phyloP scores from a whole-genome alignment of 1,140 invertebrate species.

The Mercenaria mercenaria region DNA sequence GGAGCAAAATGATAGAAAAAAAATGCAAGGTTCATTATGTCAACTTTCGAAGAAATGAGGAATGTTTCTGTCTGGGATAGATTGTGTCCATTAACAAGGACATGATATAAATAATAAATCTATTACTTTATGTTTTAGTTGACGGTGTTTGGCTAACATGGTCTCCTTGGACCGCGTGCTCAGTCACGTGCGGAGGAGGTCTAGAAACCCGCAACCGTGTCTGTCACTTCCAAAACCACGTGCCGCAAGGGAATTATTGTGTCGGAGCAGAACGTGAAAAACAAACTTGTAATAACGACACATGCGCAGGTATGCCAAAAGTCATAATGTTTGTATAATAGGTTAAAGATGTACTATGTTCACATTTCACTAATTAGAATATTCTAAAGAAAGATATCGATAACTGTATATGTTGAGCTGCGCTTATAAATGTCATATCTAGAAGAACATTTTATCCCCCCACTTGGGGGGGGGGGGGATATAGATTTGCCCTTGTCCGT shows the following conservation, averaged over 20 bases:
- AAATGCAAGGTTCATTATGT: no score
- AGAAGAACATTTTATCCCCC: no score
- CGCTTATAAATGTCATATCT: no score
- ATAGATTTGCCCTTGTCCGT: no score
- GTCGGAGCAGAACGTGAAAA: slow-evolving; percentile 41
- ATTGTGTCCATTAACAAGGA: no score
- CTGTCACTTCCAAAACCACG: slow-evolving; percentile 50
- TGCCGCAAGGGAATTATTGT: slow-evolving; percentile 75
- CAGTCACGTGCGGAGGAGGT: slow-evolving; percentile 60
- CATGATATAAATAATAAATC: no score
- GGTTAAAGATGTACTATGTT: not conserved
- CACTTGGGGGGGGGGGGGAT: no score
- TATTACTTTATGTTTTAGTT: slow-evolving; percentile 58
- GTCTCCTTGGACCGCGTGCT: slow-evolving; percentile 54
- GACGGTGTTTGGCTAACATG: slow-evolving; percentile 61
- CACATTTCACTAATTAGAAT: not conserved
- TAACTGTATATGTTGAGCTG: no score
- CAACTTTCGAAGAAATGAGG: no score
- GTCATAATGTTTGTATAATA: not conserved
- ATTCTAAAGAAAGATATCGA: no score
- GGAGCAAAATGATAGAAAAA: no score
- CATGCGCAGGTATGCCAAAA: slow-evolving; percentile 49
- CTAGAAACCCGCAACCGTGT: not conserved
- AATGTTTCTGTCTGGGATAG: no score
- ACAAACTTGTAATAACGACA: slow-evolving; percentile 10